Evolutionary conservation across 1,140 invertebrate species (phyloP).

Genomic region (Rhyzopertha dominica): DNA sequence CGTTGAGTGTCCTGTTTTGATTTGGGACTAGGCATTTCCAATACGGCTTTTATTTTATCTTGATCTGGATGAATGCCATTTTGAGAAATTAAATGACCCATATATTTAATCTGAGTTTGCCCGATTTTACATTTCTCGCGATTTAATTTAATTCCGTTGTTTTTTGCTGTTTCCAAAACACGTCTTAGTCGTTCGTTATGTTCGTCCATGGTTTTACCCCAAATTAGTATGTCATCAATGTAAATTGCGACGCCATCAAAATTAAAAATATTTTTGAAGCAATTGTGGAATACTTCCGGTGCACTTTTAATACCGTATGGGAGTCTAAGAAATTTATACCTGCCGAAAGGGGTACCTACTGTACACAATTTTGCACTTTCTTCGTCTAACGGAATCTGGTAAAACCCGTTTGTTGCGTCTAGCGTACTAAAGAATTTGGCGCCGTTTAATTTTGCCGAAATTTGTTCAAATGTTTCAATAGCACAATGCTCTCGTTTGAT

Average conservation of each 20-base stretch:
- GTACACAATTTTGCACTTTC: constrained; percentile 38
- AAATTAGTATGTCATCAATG: constrained; percentile 44
- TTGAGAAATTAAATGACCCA: constrained; percentile 30
- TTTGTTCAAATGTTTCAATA: constrained; percentile 45
- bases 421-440: constrained; percentile 46
- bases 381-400: constrained; percentile 33
- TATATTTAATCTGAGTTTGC: constrained; percentile 36
- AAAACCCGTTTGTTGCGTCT: constrained; percentile 45
- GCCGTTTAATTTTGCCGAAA: constrained; percentile 41
- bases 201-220: constrained; percentile 23
- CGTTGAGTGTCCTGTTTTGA: constrained; percentile 33
- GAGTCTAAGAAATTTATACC: constrained; percentile 37
- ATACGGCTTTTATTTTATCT: constrained; percentile 29
- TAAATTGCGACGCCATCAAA: constrained; percentile 37
- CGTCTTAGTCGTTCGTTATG: constrained; percentile 29
- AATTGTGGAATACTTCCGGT: constrained; percentile 44
- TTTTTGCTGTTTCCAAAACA: constrained; percentile 22
- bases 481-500: constrained; percentile 44
- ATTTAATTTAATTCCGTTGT: constrained; percentile 22
- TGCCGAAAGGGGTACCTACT: constrained; percentile 44
- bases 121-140: constrained; percentile 41
- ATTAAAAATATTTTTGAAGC: constrained; percentile 38
- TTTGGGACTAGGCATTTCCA: constrained; percentile 26
- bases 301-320: constrained; percentile 45
- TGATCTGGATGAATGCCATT: constrained; percentile 27